A percentile compares a stretch with the other conserved stretches of the same genome.
phyloP scores from a whole-genome alignment of 2,888 invertebrate genomes.

The Dryococelus australis region DNA sequence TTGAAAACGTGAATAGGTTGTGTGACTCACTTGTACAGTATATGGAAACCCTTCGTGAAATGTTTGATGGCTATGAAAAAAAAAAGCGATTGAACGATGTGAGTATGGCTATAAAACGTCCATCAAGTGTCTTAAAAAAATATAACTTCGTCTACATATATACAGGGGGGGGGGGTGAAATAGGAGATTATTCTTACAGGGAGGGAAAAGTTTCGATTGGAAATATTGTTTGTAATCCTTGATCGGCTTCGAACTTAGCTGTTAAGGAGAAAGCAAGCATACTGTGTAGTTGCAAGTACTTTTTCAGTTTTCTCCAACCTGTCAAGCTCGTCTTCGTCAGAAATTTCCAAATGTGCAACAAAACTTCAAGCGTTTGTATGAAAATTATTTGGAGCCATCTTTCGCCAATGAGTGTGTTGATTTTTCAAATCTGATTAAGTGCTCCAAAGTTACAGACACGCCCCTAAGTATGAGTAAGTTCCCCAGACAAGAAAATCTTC shows the following conservation, averaged over 20 bases:
- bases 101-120: too few relatives aligned
- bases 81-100: too few relatives aligned
- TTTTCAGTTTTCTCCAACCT: background rate
- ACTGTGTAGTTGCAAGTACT: background rate
- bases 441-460: too few relatives aligned
- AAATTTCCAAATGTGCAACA: background rate
- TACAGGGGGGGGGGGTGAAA: background rate
- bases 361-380: background rate
- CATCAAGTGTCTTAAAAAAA: background rate
- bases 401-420: background rate
- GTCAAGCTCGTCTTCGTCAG: background rate
- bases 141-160: background rate
- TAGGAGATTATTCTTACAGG: too few relatives aligned
- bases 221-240: too few relatives aligned
- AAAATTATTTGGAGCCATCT: slow-evolving; percentile 27
- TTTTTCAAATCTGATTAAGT: too few relatives aligned
- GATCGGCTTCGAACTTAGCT: background rate
- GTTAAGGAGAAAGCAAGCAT: background rate
- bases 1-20: background rate
- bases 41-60: too few relatives aligned
- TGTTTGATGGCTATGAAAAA: too few relatives aligned
- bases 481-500: too few relatives aligned
- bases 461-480: too few relatives aligned
- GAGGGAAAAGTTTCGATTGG: background rate
- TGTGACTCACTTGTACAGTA: background rate